Base-by-base conservation (phyloP, 1,140 invertebrate genomes). In the Colletes gigas region DNA sequence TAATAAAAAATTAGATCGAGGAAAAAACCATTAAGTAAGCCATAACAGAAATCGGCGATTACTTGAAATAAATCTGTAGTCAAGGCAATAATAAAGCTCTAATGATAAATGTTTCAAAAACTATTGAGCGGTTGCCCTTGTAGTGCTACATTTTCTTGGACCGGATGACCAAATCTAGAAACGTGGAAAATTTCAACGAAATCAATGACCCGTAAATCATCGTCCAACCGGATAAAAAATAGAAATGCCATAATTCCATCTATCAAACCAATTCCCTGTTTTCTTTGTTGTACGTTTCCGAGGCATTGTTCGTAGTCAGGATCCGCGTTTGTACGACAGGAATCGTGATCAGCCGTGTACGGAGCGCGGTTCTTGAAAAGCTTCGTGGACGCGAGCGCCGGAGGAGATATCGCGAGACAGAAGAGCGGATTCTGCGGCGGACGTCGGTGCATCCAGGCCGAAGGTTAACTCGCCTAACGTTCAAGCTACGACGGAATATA, bases 401-500 rank as follows among this genome's bases (percentile, higher is more conserved):
- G 30, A 21, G 52, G 21, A 41, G 78, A 65, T 57, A 74, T 66
- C 62, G 78, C 50, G 62, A 17, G n/a, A 39, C n/a, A 14, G 17
- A 47, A n/a, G 39, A 52, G 44, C 76, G 66, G 54, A 76, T 77
- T 59, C 59, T 60, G 30, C 30, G 30, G 65, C 79, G 73, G 60
- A 59, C 62, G 78, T 65, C 72, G 52, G 21, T 63, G 78, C 60
- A 75, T 59, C 75, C 65, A 41, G 87, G 84, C 74, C 85, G 81
- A 84, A 89, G 88, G 89, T 90, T 88, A 89, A 89, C 87, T 89
- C 81, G 72, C 68, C 81, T 75, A 85, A 88, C 83, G 87, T 88
- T 82, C 69, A 65, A 84, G 78, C 68, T 68, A 69, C 83, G 57
- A 81, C 68, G 77, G 77, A 82, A 86, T 88, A 88, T 89, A 86